These are phyloP conservation scores for Ammospiza maritima DNA, from an alignment of 2,797 vertebrate genomes.

Conservation along the genomic window DNA sequence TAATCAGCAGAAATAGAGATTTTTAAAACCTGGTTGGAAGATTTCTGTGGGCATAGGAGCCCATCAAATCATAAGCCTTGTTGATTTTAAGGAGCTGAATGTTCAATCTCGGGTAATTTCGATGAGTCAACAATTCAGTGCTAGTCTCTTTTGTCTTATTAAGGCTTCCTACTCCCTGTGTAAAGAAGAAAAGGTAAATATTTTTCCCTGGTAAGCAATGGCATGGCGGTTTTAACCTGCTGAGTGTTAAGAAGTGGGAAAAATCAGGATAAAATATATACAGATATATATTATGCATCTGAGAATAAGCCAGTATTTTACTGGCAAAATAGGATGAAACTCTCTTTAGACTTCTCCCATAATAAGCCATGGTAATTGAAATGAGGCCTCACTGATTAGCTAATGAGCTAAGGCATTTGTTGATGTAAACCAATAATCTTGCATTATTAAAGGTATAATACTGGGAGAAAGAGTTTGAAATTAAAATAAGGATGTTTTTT, in stretches of 20 bases:
- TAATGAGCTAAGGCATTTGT: neutral
- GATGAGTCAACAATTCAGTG: neutral
- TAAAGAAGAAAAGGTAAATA: neutral
- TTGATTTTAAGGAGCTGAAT: neutral
- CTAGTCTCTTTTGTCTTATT: neutral
- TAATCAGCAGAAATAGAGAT: neutral
- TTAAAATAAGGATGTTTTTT: neutral
- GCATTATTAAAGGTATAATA: neutral
- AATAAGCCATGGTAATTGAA: neutral
- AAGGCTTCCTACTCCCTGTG: neutral
- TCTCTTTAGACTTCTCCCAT: neutral
- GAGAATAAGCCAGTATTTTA: neutral
- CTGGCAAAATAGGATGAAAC: neutral
- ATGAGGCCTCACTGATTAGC: neutral
- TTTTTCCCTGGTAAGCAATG: neutral
- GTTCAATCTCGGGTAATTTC: neutral
- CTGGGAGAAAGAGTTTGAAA: neutral
- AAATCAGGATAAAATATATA: neutral
- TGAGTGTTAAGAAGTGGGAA: neutral
- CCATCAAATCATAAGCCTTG: neutral
- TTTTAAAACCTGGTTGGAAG: neutral
- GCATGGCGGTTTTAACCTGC: neutral
- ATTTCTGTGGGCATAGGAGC: neutral
- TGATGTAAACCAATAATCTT: neutral
- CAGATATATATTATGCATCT: neutral